Conservation (phyloP, 53 echinoderm and acorn worm genomes). For the Glandiceps talaboti region DNA sequence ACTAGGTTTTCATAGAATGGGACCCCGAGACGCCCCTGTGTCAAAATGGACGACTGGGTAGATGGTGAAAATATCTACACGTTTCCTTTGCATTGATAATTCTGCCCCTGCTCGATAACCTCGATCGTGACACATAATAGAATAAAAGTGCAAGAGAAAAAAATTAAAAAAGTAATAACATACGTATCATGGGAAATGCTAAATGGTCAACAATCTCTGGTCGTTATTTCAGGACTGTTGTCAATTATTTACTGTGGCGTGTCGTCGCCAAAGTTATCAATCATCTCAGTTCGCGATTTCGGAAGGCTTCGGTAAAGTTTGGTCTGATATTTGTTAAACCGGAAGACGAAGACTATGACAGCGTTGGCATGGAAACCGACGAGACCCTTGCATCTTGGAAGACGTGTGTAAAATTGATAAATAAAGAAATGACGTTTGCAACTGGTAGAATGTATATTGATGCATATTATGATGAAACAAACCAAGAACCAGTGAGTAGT, state of each 20-base stretch:
- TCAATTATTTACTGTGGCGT: slow-evolving; percentile 75
- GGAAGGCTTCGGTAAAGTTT: slow-evolving; percentile 4
- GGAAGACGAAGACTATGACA: background rate
- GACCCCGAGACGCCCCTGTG: too few species aligned
- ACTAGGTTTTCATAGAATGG: too few species aligned
- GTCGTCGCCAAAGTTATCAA: slow-evolving; percentile 26
- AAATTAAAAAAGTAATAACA: too few species aligned
- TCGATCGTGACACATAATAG: too few species aligned
- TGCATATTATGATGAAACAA: background rate
- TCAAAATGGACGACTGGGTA: too few species aligned
- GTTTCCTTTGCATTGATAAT: too few species aligned
- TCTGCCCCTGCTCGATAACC: too few species aligned
- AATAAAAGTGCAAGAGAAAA: too few species aligned
- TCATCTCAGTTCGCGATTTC: slow-evolving; percentile 21
- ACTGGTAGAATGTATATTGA: background rate
- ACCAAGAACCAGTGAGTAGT: background rate
- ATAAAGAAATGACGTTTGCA: background rate
- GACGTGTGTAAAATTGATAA: background rate
- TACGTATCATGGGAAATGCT: too few species aligned
- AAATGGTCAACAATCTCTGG: too few species aligned
- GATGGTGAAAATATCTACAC: too few species aligned
- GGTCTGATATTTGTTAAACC: background rate
- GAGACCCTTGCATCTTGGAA: background rate
- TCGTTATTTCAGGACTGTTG: slow-evolving; percentile 32
- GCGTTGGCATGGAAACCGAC: background rate